Evolutionary conservation across 2,797 vertebrate genomes (phyloP).

Genomic region (Arctocebus calabarensis): DNA sequence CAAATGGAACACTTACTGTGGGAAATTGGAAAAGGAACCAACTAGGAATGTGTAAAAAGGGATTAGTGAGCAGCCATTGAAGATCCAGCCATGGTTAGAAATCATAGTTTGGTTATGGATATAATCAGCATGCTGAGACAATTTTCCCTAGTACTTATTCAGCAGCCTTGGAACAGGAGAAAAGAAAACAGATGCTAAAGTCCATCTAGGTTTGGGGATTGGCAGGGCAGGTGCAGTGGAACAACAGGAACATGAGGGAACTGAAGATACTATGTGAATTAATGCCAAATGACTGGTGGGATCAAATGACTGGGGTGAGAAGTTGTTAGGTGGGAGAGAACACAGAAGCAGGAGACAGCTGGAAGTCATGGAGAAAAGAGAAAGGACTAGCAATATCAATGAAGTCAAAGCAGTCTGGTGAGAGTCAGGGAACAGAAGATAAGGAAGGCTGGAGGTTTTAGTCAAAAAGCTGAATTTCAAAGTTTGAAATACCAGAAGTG

Average conservation of each 20-base stretch:
- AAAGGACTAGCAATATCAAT: not conserved
- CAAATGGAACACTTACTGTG: slow-evolving; percentile 75
- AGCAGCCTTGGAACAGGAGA: slow-evolving; percentile 70
- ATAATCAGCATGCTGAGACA: slow-evolving; percentile 73
- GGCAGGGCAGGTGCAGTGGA: slow-evolving; percentile 77
- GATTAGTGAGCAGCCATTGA: slow-evolving; percentile 72
- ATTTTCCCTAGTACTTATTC: slow-evolving; percentile 68
- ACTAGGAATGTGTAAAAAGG: slow-evolving; percentile 80
- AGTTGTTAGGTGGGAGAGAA: slow-evolving; percentile 38
- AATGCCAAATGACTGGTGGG: slow-evolving; percentile 54
- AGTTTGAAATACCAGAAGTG: not conserved
- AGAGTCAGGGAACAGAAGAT: slow-evolving; percentile 35
- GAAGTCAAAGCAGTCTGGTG: not conserved
- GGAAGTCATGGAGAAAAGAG: slow-evolving; percentile 1
- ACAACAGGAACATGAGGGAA: slow-evolving; percentile 37
- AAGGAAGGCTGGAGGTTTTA: not conserved
- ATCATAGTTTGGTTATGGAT: slow-evolving; percentile 77
- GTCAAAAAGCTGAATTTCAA: slow-evolving; percentile 19
- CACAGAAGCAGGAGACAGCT: not conserved
- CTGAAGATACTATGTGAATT: slow-evolving; percentile 56
- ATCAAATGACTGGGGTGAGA: not conserved
- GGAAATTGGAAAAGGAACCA: slow-evolving; percentile 75
- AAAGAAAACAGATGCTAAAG: slow-evolving; percentile 77
- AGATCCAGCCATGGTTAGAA: slow-evolving; percentile 81
- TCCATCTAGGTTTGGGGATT: slow-evolving; percentile 73